These are phyloP conservation scores for Anser cygnoides DNA, from an alignment of 2,113 vertebrate species.

Conservation along the genomic window DNA sequence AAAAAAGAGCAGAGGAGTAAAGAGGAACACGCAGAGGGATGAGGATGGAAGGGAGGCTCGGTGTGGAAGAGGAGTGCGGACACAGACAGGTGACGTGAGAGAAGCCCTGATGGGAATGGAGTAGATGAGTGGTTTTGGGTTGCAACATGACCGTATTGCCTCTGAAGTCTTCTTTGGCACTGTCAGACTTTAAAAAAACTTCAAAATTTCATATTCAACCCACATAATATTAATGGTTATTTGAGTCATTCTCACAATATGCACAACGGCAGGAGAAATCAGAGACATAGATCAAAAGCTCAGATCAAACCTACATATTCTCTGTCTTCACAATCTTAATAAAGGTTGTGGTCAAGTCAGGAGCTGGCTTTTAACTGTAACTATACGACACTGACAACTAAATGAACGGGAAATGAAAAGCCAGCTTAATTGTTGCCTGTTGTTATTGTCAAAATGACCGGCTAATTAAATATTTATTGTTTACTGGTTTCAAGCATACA, in stretches of 20 bases:
- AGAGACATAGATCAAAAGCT: slow-evolving; percentile 41
- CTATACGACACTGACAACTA: slow-evolving; percentile 41
- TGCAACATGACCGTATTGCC: not conserved
- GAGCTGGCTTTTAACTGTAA: slow-evolving; percentile 18
- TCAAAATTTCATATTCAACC: slow-evolving; percentile 8
- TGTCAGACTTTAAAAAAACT: not conserved
- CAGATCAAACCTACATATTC: slow-evolving; percentile 46
- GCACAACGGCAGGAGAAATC: not conserved
- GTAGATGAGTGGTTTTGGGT: not conserved
- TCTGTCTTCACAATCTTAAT: not conserved
- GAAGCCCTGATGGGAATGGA: not conserved
- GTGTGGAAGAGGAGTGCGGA: accelerated
- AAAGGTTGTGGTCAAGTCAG: slow-evolving; percentile 15
- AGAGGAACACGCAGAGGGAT: not conserved
- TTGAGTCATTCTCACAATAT: slow-evolving; percentile 16
- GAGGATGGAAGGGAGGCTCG: not conserved
- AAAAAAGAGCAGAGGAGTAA: not conserved
- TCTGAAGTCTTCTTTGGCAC: not conserved
- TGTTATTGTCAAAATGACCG: slow-evolving; percentile 56
- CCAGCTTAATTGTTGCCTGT: slow-evolving; percentile 59
- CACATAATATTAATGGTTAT: not conserved
- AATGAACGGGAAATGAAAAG: slow-evolving; percentile 65
- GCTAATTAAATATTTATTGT: slow-evolving; percentile 74
- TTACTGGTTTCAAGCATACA: slow-evolving; percentile 56
- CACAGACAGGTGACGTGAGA: not conserved